Conservation (phyloP, 2,797 vertebrate genomes). For the Tokudaia muenninki region DNA sequence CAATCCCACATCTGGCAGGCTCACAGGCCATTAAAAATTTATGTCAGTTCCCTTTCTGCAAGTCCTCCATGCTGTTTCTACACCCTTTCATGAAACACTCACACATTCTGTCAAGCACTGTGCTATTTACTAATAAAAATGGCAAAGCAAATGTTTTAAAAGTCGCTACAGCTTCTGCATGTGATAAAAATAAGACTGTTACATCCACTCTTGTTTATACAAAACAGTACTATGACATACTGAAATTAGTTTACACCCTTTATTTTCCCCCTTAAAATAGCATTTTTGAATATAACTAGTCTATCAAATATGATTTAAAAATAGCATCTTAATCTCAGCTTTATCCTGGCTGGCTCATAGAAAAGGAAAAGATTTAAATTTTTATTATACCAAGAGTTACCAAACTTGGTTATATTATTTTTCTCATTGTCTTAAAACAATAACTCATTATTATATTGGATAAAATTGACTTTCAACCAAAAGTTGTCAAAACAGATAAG, state of each 20-base stretch:
- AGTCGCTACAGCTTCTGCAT: not conserved
- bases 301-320: constrained; percentile 1
- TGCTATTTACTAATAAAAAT: not conserved
- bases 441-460: too few species aligned
- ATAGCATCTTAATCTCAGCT: not conserved
- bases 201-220: not conserved
- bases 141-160: not conserved
- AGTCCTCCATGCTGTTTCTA: too few species aligned
- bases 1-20: not conserved
- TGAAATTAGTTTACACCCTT: not conserved
- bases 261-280: not conserved
- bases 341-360: not conserved
- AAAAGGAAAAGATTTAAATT: constrained; percentile 1
- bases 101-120: not conserved
- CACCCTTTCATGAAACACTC: not conserved
- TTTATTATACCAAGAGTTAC: not conserved
- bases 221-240: not conserved
- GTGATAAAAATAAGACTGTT: not conserved
- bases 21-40: not conserved
- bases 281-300: not conserved
- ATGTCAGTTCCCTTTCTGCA: too few species aligned
- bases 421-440: not conserved
- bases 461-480: too few species aligned
- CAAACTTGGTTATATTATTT: not conserved
- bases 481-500: too few species aligned